Percentiles rank a stretch among this genome's conserved stretches.
Evolutionary conservation across 2,888 invertebrate species (phyloP).

Genomic region (Sipunculus nudus): DNA sequence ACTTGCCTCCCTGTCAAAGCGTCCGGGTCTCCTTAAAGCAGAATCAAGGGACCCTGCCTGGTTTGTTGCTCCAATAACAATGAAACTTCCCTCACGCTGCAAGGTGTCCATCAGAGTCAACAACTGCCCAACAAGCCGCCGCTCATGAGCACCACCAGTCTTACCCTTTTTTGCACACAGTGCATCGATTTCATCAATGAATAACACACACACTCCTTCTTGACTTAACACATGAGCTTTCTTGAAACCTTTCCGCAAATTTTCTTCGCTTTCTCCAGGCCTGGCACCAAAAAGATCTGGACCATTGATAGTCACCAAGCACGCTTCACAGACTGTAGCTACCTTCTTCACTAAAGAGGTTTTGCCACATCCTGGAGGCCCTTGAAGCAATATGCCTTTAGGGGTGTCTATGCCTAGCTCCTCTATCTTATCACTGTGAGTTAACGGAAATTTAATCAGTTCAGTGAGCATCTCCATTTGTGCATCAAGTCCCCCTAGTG

Average conservation of each 20-base stretch:
- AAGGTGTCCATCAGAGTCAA: conserved; percentile 69
- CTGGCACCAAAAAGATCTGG: conserved; percentile 68
- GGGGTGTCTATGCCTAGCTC: conserved; percentile 39
- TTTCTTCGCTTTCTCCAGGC: conserved; percentile 71
- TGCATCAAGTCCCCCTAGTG: conserved; percentile 48
- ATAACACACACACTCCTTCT: conserved; percentile 64
- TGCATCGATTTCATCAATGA: conserved; percentile 67
- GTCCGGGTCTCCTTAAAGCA: conserved; percentile 69
- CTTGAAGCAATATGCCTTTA: conserved; percentile 51
- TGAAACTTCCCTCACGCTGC: conserved; percentile 61
- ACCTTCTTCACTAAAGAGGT: conserved; percentile 77
- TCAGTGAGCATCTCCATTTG: conserved; percentile 43
- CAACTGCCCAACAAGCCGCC: conserved; percentile 68
- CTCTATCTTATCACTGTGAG: conserved; percentile 19
- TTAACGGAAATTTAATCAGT: conserved; percentile 42
- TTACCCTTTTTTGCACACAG: conserved; percentile 49
- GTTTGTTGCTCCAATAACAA: conserved; percentile 72
- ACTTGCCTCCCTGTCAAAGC: conserved; percentile 72
- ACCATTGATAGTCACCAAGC: conserved; percentile 68
- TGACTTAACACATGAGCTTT: conserved; percentile 64
- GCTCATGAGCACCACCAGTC: conserved; percentile 53
- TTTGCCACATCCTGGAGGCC: conserved; percentile 61
- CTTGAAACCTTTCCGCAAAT: conserved; percentile 68
- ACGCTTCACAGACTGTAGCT: conserved; percentile 66
- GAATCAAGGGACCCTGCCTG: conserved; percentile 68